Percentiles rank a stretch among this genome's conserved stretches.
These are phyloP conservation scores for Leptobrachium leishanense DNA, from an alignment of 2,113 vertebrate genomes.

Conservation along the genomic window DNA sequence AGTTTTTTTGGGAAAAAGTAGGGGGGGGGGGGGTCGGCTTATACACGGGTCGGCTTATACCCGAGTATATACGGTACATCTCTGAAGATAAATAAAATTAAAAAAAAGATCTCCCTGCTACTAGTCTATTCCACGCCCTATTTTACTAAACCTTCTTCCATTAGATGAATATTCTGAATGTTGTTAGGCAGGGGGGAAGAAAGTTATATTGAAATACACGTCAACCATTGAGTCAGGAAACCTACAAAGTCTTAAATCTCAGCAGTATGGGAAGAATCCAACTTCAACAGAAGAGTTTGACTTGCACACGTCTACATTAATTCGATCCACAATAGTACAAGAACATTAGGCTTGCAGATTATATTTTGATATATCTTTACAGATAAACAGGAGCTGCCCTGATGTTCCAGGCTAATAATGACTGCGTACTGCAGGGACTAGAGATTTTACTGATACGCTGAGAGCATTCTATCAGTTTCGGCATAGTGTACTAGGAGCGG, in stretches of 20 bases:
- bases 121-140: no score
- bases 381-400: conserved; percentile 26
- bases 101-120: no score
- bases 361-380: background rate
- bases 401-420: conserved; percentile 26
- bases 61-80: no score
- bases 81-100: no score
- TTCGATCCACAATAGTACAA: background rate
- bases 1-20: no score
- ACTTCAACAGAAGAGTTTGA: background rate
- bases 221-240: no score
- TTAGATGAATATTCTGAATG: no score
- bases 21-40: no score
- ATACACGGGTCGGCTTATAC: no score
- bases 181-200: no score
- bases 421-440: background rate
- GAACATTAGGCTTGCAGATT: conserved; percentile 8
- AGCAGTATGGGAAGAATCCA: background rate
- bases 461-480: conserved; percentile 15
- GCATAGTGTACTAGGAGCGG: conserved; percentile 5
- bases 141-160: no score
- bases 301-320: background rate
- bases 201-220: no score
- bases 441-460: conserved; percentile 5
- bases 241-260: background rate